A percentile compares a stretch with the other conserved stretches of the same genome.
phyloP scores from a whole-genome alignment of 1,140 invertebrate genomes.

The Geopemphigus sp. region DNA sequence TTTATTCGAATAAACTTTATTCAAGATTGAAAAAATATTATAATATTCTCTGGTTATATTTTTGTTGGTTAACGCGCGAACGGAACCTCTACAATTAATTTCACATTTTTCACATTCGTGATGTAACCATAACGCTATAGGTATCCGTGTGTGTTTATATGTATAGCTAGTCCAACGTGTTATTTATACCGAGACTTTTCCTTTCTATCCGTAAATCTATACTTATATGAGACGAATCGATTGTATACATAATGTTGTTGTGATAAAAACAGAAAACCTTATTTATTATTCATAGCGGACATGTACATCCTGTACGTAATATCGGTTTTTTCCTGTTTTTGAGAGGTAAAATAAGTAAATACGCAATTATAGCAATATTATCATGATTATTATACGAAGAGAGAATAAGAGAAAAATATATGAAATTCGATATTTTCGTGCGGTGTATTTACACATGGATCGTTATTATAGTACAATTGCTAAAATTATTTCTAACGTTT shows the following conservation, averaged over 20 bases:
- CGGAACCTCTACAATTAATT: slow-evolving; percentile 4
- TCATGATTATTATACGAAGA: background rate
- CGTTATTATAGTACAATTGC: slow-evolving; percentile 3
- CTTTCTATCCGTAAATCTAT: background rate
- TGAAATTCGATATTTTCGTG: slow-evolving; percentile 7
- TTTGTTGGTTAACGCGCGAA: background rate
- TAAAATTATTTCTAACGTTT: background rate
- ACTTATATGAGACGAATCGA: slow-evolving; percentile 30
- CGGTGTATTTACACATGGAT: no score
- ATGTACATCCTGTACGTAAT: background rate
- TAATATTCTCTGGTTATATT: background rate
- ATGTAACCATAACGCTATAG: background rate
- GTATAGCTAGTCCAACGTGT: background rate
- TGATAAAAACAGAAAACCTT: slow-evolving; percentile 16
- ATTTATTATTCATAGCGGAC: background rate
- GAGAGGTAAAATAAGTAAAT: background rate
- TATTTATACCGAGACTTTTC: slow-evolving; percentile 15
- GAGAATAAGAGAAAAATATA: background rate
- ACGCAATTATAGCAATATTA: no score
- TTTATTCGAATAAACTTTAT: no score
- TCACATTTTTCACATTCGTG: slow-evolving; percentile 9
- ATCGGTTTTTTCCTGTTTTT: background rate
- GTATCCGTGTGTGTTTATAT: background rate
- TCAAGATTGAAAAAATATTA: no score
- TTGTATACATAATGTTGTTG: slow-evolving; percentile 7